Evolutionary conservation across 2,797 vertebrate genomes (phyloP).

Genomic region (Mycteria americana): DNA sequence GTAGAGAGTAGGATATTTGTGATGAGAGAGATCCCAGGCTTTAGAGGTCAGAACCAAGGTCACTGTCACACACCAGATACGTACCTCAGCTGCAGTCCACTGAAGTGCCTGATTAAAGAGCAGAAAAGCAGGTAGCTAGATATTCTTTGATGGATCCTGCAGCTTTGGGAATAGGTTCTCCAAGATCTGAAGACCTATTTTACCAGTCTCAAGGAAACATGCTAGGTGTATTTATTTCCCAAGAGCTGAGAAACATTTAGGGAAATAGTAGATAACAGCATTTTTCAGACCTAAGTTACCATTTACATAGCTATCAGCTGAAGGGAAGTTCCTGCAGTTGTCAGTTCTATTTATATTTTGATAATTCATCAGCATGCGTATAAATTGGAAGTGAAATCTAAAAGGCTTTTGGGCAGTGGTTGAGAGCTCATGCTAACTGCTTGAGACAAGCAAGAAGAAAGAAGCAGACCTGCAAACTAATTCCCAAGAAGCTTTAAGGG

Average conservation of each 20-base stretch:
- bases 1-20: neutral
- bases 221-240: neutral
- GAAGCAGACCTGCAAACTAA: neutral
- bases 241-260: neutral
- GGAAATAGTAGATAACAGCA: neutral
- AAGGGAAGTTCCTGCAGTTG: neutral
- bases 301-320: neutral
- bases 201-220: neutral
- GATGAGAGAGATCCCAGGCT: neutral
- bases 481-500: neutral
- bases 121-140: neutral
- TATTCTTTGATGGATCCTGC: neutral
- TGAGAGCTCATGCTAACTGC: neutral
- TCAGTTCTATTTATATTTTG: neutral
- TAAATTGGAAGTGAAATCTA: neutral
- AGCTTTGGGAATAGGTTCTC: neutral
- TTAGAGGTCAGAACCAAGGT: constrained; percentile 20
- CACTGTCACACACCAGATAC: neutral
- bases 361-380: neutral
- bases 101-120: constrained; percentile 1
- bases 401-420: neutral
- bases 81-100: neutral
- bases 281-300: neutral
- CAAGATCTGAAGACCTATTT: neutral
- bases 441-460: neutral